Conservation (phyloP, 37 sponge, comb jelly and placozoan genomes). For the Crambe crambe region DNA sequence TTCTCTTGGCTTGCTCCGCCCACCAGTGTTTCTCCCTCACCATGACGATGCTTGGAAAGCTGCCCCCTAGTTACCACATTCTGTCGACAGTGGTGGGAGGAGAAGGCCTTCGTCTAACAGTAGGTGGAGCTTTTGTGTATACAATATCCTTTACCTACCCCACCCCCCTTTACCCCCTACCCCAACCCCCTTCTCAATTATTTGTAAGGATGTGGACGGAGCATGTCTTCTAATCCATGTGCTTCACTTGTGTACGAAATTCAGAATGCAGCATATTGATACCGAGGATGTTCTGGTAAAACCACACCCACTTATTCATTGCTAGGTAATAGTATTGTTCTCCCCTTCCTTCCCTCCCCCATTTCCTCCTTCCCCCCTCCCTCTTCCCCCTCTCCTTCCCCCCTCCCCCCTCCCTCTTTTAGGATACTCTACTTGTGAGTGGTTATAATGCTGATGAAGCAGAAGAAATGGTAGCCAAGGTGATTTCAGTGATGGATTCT, state of each 20-base stretch:
- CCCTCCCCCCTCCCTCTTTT: background rate
- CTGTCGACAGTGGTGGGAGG: constrained; percentile 43
- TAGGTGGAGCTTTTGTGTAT: background rate
- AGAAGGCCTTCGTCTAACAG: constrained; percentile 33
- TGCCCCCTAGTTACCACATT: constrained; percentile 55
- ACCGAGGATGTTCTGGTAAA: constrained; percentile 32
- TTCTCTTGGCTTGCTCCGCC: constrained; percentile 42
- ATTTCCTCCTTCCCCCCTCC: background rate
- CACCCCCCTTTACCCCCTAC: background rate
- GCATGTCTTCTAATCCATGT: constrained; percentile 37
- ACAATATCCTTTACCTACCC: background rate
- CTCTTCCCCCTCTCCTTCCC: background rate
- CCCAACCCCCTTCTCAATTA: background rate
- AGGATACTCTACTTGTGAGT: constrained; percentile 53
- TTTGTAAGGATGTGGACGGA: constrained; percentile 19
- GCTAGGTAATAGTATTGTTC: background rate
- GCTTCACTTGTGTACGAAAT: constrained; percentile 24
- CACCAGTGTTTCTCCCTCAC: constrained; percentile 58
- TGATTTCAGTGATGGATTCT: constrained; percentile 56
- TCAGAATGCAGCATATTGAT: constrained; percentile 52
- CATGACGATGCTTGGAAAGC: constrained; percentile 37
- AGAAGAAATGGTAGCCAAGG: constrained; percentile 58
- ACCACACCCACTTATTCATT: background rate
- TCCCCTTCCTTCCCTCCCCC: too few relatives aligned
- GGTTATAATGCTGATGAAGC: constrained; percentile 52